phyloP scores from a whole-genome alignment of 1,140 invertebrate genomes.

The Phortica variegata region DNA sequence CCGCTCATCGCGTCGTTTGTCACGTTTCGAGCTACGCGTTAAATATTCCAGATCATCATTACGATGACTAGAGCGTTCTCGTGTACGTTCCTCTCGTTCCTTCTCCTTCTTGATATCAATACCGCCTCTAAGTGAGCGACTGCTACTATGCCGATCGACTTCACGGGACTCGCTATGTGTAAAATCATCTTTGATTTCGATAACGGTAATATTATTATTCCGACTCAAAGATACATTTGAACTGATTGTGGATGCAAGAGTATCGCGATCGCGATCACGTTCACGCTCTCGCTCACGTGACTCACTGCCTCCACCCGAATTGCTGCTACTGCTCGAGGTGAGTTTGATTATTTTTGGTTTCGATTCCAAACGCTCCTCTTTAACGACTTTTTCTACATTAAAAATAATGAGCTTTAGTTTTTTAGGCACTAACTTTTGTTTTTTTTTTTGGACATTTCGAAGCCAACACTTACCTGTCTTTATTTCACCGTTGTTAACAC shows the following conservation, averaged over 20 bases:
- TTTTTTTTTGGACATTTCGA: no score
- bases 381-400: neutral
- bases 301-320: constrained; percentile 20
- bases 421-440: no score
- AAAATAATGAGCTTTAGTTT: no score
- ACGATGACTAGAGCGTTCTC: no score
- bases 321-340: constrained; percentile 20
- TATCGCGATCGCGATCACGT: neutral
- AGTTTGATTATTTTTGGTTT: constrained; percentile 17
- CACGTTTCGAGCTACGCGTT: constrained; percentile 4
- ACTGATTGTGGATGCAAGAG: no score
- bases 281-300: no score
- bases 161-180: constrained; percentile 9
- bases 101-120: constrained; percentile 23
- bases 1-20: constrained; percentile 15
- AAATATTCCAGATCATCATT: no score
- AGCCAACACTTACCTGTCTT: no score
- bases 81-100: constrained; percentile 17
- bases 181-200: constrained; percentile 1
- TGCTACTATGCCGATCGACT: constrained; percentile 7
- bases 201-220: neutral
- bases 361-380: constrained; percentile 1
- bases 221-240: no score
- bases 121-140: neutral
- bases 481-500: no score